These are phyloP conservation scores for Heteractis magnifica DNA, from an alignment of 92 coral and sea anemone species.

Conservation along the genomic window DNA sequence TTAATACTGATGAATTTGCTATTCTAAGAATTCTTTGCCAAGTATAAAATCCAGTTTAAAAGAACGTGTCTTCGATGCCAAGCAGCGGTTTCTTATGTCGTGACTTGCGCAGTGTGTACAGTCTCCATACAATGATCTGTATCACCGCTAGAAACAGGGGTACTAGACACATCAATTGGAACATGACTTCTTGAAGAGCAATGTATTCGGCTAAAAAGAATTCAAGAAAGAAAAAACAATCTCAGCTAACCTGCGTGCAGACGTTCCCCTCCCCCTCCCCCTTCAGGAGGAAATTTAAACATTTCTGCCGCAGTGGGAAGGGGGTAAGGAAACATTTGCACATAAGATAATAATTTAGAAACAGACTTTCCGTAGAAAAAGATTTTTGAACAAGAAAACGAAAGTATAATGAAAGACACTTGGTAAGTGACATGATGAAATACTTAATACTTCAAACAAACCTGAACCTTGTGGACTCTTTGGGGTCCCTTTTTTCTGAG, in stretches of 20 bases:
- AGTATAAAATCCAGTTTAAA: neutral
- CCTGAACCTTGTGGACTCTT: neutral
- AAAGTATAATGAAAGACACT: no score
- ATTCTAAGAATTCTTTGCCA: neutral
- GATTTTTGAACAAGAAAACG: no score
- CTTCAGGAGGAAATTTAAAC: no score
- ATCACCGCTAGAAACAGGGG: constrained; percentile 73
- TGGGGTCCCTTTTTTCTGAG: neutral
- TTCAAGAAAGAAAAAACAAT: neutral
- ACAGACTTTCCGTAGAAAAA: no score
- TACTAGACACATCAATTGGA: constrained; percentile 68
- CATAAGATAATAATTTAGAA: no score
- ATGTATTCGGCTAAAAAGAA: constrained; percentile 10
- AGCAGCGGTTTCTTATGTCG: constrained; percentile 22
- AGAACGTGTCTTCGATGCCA: constrained; percentile 1
- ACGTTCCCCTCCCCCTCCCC: neutral
- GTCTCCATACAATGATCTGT: constrained; percentile 76
- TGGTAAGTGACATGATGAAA: neutral
- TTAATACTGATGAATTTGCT: neutral
- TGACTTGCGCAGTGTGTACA: constrained; percentile 68
- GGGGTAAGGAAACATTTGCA: no score
- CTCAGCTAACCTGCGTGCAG: neutral
- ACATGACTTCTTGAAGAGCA: constrained; percentile 75
- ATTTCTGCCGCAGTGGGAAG: no score
- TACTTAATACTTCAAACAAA: neutral